phyloP scores from a whole-genome alignment of 2,888 invertebrate species.

The Bugulina stolonifera region DNA sequence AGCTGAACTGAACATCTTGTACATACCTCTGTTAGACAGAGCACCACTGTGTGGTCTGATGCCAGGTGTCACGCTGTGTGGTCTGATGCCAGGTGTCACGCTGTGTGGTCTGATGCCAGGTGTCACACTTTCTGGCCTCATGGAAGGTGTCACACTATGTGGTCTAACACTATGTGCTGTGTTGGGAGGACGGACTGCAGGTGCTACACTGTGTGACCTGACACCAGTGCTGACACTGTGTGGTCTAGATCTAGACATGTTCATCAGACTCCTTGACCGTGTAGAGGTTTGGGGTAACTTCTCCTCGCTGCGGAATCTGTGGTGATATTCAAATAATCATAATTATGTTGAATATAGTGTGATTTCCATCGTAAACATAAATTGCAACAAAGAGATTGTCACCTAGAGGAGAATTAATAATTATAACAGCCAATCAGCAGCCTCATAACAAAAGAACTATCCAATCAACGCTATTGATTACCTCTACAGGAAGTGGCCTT shows the following conservation, averaged over 20 bases:
- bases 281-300: not conserved
- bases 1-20: too few relatives aligned
- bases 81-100: conserved; percentile 1
- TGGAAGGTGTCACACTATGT: conserved; percentile 12
- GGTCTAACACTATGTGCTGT: not conserved
- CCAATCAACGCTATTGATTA: too few relatives aligned
- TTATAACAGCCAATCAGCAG: too few relatives aligned
- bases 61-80: not conserved
- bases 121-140: not conserved
- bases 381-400: too few relatives aligned
- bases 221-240: not conserved
- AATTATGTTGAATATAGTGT: too few relatives aligned
- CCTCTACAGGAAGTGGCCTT: too few relatives aligned
- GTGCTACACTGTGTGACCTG: not conserved
- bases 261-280: not conserved
- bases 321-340: too few relatives aligned
- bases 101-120: conserved; percentile 3
- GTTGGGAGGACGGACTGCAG: not conserved
- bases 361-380: too few relatives aligned
- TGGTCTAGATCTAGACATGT: not conserved
- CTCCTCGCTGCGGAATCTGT: not conserved
- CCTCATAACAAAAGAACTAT: too few relatives aligned
- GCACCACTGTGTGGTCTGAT: not conserved
- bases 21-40: not conserved
- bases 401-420: too few relatives aligned